phyloP scores from a whole-genome alignment of 1,140 invertebrate species.

The Limonius californicus region DNA sequence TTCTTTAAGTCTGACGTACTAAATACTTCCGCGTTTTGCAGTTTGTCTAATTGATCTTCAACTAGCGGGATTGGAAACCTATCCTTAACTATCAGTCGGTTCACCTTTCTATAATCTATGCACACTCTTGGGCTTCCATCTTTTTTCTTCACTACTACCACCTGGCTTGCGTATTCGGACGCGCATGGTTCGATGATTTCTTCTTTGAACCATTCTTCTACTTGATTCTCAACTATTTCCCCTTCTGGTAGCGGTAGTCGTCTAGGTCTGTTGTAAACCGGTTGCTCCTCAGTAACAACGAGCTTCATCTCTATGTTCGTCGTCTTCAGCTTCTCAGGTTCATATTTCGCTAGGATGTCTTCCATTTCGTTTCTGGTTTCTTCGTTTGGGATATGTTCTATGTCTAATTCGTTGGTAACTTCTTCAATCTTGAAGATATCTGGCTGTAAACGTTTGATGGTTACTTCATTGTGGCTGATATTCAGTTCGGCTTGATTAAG shows the following conservation, averaged over 20 bases:
- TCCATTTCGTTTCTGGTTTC: not conserved
- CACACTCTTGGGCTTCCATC: constrained; percentile 48
- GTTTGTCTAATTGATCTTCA: constrained; percentile 32
- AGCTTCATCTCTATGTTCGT: not conserved
- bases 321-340: too few species aligned
- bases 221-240: not conserved
- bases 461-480: not conserved
- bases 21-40: constrained; percentile 28
- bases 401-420: not conserved
- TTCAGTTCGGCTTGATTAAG: not conserved
- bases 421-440: not conserved
- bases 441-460: not conserved
- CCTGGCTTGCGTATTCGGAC: constrained; percentile 46
- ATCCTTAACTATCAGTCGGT: constrained; percentile 38
- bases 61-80: constrained; percentile 35
- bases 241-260: not conserved
- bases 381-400: not conserved
- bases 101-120: constrained; percentile 50
- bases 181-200: constrained; percentile 31
- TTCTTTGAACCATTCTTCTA: constrained; percentile 25
- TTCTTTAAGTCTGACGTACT: constrained; percentile 26
- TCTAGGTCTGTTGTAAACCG: not conserved
- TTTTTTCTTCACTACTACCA: constrained; percentile 50
- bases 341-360: not conserved
- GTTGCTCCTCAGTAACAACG: not conserved